Percentiles rank a stretch among this genome's conserved stretches.
Evolutionary conservation across 2,113 vertebrate genomes (phyloP).

Genomic region (Prochilodus magdalenae): DNA sequence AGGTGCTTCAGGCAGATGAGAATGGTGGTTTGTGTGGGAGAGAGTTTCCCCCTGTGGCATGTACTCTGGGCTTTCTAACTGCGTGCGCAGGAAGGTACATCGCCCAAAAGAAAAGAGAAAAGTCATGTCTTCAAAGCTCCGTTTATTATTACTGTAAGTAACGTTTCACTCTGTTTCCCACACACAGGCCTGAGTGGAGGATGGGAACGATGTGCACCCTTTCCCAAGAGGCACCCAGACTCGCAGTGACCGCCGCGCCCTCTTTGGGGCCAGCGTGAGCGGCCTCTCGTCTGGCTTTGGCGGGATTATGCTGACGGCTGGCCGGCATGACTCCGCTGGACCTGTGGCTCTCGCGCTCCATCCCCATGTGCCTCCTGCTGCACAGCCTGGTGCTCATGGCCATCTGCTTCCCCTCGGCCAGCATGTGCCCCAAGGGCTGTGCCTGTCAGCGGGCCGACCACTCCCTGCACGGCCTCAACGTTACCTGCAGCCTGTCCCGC

Average conservation of each 20-base stretch:
- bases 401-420: conserved; percentile 97
- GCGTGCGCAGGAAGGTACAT: too few relatives aligned
- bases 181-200: conserved; percentile 47
- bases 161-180: conserved; percentile 17
- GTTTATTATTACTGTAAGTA: neutral
- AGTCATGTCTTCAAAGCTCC: too few relatives aligned
- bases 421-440: conserved; percentile 98
- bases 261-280: conserved; percentile 65
- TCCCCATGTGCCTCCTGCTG: conserved; percentile 98
- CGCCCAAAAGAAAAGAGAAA: too few relatives aligned
- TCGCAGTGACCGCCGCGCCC: conserved; percentile 34
- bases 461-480: conserved; percentile 85
- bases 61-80: too few relatives aligned
- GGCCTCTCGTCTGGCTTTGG: conserved; percentile 74
- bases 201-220: conserved; percentile 26
- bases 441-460: conserved; percentile 86
- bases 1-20: too few relatives aligned
- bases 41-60: too few relatives aligned
- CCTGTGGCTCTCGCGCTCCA: conserved; percentile 96
- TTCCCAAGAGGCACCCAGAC: conserved; percentile 32
- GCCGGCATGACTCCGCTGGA: conserved; percentile 97
- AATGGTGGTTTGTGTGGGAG: too few relatives aligned
- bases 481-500: conserved; percentile 95
- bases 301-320: conserved; percentile 88
- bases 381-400: conserved; percentile 99